Evolutionary conservation across 30 jellyfish, hydroid and myxozoan genomes (phyloP).

Genomic region (Aurelia sp.): DNA sequence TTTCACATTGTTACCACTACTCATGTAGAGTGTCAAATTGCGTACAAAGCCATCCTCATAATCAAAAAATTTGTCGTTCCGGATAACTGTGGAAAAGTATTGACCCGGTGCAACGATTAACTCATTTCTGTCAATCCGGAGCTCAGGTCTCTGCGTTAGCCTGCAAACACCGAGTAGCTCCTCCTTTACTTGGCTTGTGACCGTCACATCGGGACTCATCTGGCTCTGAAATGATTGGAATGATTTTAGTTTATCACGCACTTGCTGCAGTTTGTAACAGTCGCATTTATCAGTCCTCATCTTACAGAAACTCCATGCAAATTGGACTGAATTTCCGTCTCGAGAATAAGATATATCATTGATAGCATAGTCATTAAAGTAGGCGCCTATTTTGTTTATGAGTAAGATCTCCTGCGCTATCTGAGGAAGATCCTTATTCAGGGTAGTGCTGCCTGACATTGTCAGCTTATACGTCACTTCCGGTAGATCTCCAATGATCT

Average conservation of each 20-base stretch:
- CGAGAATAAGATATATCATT: conserved; percentile 54
- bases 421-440: conserved; percentile 12
- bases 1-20: background rate
- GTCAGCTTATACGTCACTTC: conserved; percentile 23
- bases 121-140: conserved; percentile 19
- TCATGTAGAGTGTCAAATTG: conserved; percentile 48
- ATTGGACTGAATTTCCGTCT: conserved; percentile 12
- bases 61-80: conserved; percentile 69
- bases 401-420: conserved; percentile 69
- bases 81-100: conserved; percentile 46
- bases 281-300: conserved; percentile 44
- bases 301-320: conserved; percentile 77
- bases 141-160: conserved; percentile 2
- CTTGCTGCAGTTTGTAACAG: conserved; percentile 41
- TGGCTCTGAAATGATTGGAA: background rate
- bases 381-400: conserved; percentile 43
- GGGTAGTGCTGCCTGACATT: conserved; percentile 22
- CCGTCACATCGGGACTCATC: conserved; percentile 29
- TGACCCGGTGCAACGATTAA: conserved; percentile 69
- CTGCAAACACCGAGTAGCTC: conserved; percentile 40
- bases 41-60: conserved; percentile 82
- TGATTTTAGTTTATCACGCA: conserved; percentile 26
- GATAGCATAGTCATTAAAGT: conserved; percentile 32
- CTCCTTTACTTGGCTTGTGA: conserved; percentile 28
- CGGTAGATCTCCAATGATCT: conserved; percentile 60